Evolutionary conservation across 2,113 vertebrate species (phyloP).

Genomic region (Campylomormyrus tamandua): DNA sequence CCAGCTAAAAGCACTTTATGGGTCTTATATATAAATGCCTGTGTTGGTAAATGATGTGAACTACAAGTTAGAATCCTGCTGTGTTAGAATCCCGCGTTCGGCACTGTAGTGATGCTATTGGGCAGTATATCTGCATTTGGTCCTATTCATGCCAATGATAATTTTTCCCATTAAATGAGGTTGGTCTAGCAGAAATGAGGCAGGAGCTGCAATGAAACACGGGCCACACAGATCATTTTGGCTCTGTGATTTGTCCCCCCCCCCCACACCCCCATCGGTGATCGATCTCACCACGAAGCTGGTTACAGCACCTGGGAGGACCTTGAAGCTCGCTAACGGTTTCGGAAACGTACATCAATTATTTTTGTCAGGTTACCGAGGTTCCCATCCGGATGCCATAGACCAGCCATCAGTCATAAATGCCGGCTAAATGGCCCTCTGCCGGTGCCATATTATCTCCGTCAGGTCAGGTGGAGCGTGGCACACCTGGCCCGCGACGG

Average conservation of each 20-base stretch:
- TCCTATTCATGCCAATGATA: not conserved
- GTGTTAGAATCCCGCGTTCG: not conserved
- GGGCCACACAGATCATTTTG: not conserved
- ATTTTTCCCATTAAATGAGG: not conserved
- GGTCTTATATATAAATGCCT: not conserved
- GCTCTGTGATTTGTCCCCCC: constrained; percentile 6
- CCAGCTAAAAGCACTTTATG: not conserved
- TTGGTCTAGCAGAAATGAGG: not conserved
- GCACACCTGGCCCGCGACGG: not conserved
- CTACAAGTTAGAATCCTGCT: too few relatives aligned
- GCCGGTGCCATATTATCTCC: constrained; percentile 24
- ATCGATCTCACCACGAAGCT: constrained; percentile 15
- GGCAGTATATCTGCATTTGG: not conserved
- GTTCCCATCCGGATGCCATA: constrained; percentile 7
- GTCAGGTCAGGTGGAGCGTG: not conserved
- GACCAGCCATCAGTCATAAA: constrained; percentile 21
- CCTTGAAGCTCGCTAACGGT: constrained; percentile 18
- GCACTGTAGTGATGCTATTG: not conserved
- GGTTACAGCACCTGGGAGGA: constrained; percentile 10
- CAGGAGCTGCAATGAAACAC: not conserved
- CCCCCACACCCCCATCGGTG: not conserved
- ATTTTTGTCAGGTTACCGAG: constrained; percentile 18
- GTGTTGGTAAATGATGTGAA: not conserved
- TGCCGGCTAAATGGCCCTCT: constrained; percentile 28
- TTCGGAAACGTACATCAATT: constrained; percentile 25